Conservation (phyloP, 1,140 invertebrate species). For the Delia radicum region DNA sequence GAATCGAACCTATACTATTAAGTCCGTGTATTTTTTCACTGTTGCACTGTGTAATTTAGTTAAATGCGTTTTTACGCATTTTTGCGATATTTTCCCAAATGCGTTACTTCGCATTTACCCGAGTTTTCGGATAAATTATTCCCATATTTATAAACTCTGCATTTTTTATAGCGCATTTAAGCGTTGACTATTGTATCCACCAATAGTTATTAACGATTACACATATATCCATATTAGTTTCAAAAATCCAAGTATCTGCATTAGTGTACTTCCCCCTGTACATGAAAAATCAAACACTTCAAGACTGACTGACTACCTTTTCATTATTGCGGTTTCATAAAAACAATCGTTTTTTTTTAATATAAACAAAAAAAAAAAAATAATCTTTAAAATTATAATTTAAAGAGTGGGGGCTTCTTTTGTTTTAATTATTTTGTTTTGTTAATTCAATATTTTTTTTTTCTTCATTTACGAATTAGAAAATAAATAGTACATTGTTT, state of each 20-base stretch:
- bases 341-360: background rate
- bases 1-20: no score
- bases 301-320: constrained; percentile 10
- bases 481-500: background rate
- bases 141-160: no score
- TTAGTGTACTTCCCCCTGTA: background rate
- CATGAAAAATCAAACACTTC: background rate
- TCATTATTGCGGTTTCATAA: constrained; percentile 19
- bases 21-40: no score
- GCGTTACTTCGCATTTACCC: no score
- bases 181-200: no score
- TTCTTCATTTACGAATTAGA: background rate
- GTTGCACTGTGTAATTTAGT: no score
- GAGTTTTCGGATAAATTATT: no score
- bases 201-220: no score
- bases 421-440: constrained; percentile 1
- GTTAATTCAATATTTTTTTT: background rate
- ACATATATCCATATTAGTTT: no score
- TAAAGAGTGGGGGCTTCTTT: background rate
- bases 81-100: no score
- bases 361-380: background rate
- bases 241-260: background rate
- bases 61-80: no score
- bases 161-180: no score
- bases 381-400: background rate